Percentiles rank a stretch among this genome's conserved stretches.
phyloP scores from a whole-genome alignment of 2,888 invertebrate species.

The Drosophila antonietae region DNA sequence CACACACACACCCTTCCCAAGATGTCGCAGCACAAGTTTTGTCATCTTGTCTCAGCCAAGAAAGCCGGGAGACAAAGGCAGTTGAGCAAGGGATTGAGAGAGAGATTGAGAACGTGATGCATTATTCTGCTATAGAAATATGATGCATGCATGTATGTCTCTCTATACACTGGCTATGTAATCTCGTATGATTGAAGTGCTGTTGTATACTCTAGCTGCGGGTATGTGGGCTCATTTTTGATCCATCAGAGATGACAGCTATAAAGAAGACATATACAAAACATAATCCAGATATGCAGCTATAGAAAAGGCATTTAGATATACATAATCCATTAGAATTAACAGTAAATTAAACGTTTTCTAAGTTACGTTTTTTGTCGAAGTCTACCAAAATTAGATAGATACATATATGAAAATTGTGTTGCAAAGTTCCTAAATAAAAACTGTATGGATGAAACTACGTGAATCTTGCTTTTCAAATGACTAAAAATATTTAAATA shows the following conservation, averaged over 20 bases:
- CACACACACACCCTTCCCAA: neutral
- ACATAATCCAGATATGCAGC: no score
- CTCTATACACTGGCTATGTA: conserved; percentile 16
- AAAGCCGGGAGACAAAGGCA: neutral
- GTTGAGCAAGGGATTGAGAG: neutral
- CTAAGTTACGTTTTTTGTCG: no score
- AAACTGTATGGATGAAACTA: no score
- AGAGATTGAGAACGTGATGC: conserved; percentile 15
- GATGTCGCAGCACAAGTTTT: conserved; percentile 1
- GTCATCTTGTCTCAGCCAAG: conserved; percentile 2
- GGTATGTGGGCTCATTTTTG: neutral
- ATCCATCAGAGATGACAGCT: neutral
- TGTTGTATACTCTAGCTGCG: conserved; percentile 9
- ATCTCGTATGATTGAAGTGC: conserved; percentile 58
- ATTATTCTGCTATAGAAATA: conserved; percentile 35
- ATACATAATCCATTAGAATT: no score
- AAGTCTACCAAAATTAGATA: no score
- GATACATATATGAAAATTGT: no score
- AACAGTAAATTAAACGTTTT: no score
- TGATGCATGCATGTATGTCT: conserved; percentile 39
- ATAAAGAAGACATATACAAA: neutral
- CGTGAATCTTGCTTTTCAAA: no score
- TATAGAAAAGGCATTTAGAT: no score
- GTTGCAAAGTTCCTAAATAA: no score
- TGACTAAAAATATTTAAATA: no score